Percentiles rank a stretch among this genome's conserved stretches.
Evolutionary conservation across 1,140 invertebrate species (phyloP).

Genomic region (Calycopis cecrops): DNA sequence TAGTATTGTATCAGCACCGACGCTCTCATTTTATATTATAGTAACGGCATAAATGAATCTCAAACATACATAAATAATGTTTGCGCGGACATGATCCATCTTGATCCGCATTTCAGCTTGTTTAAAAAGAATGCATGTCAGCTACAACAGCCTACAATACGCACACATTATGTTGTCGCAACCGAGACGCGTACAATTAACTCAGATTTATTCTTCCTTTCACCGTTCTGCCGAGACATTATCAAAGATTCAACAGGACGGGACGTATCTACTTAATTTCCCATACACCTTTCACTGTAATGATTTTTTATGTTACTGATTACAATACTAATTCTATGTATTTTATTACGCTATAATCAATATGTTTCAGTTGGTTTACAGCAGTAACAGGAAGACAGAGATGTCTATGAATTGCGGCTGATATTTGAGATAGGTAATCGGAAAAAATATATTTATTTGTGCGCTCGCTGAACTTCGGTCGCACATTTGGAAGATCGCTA

Average conservation of each 20-base stretch:
- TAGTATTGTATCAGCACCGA: neutral
- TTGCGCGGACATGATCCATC: constrained; percentile 44
- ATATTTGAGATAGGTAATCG: too few relatives aligned
- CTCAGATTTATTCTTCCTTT: constrained; percentile 61
- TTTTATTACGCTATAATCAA: too few relatives aligned
- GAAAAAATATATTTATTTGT: too few relatives aligned
- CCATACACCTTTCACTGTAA: constrained; percentile 46
- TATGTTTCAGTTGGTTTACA: too few relatives aligned
- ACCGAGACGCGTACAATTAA: constrained; percentile 58
- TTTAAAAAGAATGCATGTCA: constrained; percentile 40
- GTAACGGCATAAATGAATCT: constrained; percentile 6
- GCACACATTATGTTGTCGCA: constrained; percentile 57
- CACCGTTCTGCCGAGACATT: constrained; percentile 53
- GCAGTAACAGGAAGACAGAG: too few relatives aligned
- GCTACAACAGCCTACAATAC: constrained; percentile 51
- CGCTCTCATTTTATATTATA: neutral
- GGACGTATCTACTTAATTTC: constrained; percentile 65
- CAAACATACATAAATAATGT: constrained; percentile 23
- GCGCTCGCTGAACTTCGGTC: too few relatives aligned
- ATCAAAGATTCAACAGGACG: constrained; percentile 62
- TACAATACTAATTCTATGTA: constrained; percentile 59
- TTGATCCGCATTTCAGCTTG: constrained; percentile 45
- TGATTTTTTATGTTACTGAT: neutral
- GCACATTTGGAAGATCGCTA: too few relatives aligned
- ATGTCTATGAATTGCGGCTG: too few relatives aligned